A percentile compares a stretch with the other conserved stretches of the same genome.
Conservation (phyloP, 2,113 vertebrate species). For the Syrmaticus mikado region DNA sequence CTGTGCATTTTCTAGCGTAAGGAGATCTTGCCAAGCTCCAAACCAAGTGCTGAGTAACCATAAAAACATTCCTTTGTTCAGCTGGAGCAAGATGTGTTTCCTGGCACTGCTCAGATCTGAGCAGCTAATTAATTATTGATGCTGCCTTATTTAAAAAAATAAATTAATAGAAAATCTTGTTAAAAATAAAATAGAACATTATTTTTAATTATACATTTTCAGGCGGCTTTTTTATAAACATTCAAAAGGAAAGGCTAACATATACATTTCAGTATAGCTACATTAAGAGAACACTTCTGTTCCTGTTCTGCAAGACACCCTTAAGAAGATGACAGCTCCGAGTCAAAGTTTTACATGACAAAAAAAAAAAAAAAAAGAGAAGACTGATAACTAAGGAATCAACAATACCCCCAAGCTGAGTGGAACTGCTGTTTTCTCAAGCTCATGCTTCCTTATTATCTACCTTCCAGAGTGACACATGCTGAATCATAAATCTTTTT, state of each 20-base stretch:
- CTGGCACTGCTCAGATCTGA: background rate
- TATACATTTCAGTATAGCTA: background rate
- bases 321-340: background rate
- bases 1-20: constrained; percentile 35
- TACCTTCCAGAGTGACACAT: background rate
- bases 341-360: background rate
- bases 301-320: background rate
- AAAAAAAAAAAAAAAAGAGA: background rate
- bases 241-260: background rate
- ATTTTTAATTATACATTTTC: background rate
- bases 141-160: background rate
- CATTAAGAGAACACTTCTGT: background rate
- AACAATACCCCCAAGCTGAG: background rate
- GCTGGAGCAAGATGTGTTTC: constrained; percentile 1
- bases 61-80: background rate
- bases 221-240: background rate
- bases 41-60: background rate
- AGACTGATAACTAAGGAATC: background rate
- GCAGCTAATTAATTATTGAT: constrained; percentile 2
- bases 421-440: background rate
- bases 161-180: background rate
- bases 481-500: background rate
- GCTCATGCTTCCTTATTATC: background rate
- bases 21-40: constrained; percentile 35
- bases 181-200: background rate